Evolutionary conservation across 2,888 invertebrate genomes (phyloP).

Genomic region (Chaitophorus viminalis): DNA sequence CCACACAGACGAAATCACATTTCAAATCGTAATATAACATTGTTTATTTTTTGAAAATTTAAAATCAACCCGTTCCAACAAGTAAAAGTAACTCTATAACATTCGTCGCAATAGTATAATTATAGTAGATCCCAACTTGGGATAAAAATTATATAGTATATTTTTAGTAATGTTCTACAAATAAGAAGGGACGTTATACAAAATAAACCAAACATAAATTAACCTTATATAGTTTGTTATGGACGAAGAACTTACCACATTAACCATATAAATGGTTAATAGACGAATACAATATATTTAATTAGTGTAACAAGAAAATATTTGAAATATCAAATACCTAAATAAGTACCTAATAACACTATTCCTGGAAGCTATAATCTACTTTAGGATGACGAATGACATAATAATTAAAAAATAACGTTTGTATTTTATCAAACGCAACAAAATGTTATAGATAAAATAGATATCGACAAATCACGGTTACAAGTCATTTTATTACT

Average conservation of each 20-base stretch:
- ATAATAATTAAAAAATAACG: not conserved
- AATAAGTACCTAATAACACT: not conserved
- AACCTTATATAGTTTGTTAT: not conserved
- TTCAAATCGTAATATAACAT: constrained; percentile 10
- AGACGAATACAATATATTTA: not conserved
- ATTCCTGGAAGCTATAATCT: not conserved
- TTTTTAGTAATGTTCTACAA: constrained; percentile 30
- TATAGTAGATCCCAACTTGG: constrained; percentile 2
- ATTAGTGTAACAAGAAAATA: not conserved
- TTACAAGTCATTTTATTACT: not conserved
- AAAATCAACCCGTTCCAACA: constrained; percentile 32
- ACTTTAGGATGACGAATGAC: not conserved
- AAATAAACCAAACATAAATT: constrained; percentile 13
- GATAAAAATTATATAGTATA: not conserved
- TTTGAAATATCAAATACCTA: not conserved
- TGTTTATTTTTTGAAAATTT: constrained; percentile 22
- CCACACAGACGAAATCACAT: not conserved
- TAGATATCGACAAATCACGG: not conserved
- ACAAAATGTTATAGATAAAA: not conserved
- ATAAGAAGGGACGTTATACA: not conserved
- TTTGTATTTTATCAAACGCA: not conserved
- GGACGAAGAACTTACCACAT: not conserved
- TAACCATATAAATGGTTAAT: not conserved
- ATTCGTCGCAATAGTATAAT: not conserved
- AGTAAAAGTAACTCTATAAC: not conserved